Evolutionary conservation across 1,140 invertebrate species (phyloP).

Genomic region (Ceratoteleas bidentatus): DNA sequence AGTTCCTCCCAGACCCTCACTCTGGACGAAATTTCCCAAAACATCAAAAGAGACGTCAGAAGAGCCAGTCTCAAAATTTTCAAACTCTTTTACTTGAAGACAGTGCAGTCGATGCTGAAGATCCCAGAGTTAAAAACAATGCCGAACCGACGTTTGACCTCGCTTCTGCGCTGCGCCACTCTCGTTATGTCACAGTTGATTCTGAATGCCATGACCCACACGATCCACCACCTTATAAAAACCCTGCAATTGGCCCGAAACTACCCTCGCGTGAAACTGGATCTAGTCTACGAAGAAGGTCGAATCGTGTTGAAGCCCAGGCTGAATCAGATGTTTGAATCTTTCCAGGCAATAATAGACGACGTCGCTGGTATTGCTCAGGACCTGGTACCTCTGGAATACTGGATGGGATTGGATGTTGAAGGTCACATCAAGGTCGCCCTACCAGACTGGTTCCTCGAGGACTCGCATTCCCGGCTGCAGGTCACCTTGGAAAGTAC

Average conservation of each 20-base stretch:
- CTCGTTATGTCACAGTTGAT: conserved; percentile 76
- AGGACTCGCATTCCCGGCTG: conserved; percentile 70
- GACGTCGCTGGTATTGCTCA: conserved; percentile 70
- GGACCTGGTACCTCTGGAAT: conserved; percentile 76
- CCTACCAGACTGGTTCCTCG: conserved; percentile 74
- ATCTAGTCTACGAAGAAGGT: conserved; percentile 71
- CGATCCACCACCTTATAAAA: conserved; percentile 74
- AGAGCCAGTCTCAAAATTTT: conserved; percentile 57
- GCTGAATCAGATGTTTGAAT: conserved; percentile 68
- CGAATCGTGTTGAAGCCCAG: conserved; percentile 71
- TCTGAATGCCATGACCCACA: conserved; percentile 74
- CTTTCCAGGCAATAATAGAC: conserved; percentile 72
- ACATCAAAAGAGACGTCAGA: conserved; percentile 67
- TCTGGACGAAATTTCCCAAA: conserved; percentile 28
- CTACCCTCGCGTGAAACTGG: conserved; percentile 73
- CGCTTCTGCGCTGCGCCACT: conserved; percentile 72
- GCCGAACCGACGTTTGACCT: conserved; percentile 28
- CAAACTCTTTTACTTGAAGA: conserved; percentile 73
- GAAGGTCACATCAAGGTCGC: conserved; percentile 71
- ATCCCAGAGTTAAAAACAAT: conserved; percentile 56
- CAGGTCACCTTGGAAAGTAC: conserved; percentile 66
- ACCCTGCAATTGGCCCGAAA: conserved; percentile 62
- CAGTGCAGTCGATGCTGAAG: conserved; percentile 59
- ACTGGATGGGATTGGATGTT: conserved; percentile 66
- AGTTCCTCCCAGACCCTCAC: conserved; percentile 50